Base-by-base conservation (phyloP, 2,113 vertebrate genomes). In the Chloropsis hardwickii region DNA sequence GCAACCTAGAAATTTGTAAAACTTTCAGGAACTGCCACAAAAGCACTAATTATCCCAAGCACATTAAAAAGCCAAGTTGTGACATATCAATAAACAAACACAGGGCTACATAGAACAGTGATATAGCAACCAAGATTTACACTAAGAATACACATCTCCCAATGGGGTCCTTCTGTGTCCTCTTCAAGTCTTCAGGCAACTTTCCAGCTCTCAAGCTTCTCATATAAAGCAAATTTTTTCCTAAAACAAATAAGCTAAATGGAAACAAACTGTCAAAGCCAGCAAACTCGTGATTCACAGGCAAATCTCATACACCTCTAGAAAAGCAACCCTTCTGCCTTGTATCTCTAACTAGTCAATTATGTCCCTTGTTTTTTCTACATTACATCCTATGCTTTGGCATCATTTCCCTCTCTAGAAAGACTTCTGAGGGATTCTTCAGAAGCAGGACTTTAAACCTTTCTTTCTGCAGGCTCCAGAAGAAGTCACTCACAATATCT, bases 91-190 rank as follows among this genome's bases (percentile, higher is more conserved):
- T 54, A 67, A 95, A 76, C 23, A 67, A 95, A 86, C 15, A 54
- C 6, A 27, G 19, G 16, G 3, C 12, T 79, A 50, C 9, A 1
- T 5, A 37, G 17, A 81, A 54, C 23, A 57, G 17, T 31, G 12
- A 48, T 31, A 21, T 4, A 60, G 14, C 2, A 40, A 45, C 50
- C 79, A 71, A 0, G 0, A 70, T 60, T 57, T 62, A 10, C 22
- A 14, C 6, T 42, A 25, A 82, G 88, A 90, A 54, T 31, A 5
- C 53, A 19, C 12, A 47, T 39, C 6, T 29, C 6, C 5, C 35
- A 42, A 14, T 35, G 13, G 5, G 13, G 5, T 79, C 27, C 47
- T 42, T 13, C 4, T 35, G 15, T 39, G 20, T 39, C 37, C 27
- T 47, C 27, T 51, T 69, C 28, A 18, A n/a, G 8, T 16, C 19